Percentiles rank a stretch among this genome's conserved stretches.
These are phyloP conservation scores for Enteromius unitaeniatus DNA, from an alignment of 2,797 vertebrate species.

Conservation along the genomic window DNA sequence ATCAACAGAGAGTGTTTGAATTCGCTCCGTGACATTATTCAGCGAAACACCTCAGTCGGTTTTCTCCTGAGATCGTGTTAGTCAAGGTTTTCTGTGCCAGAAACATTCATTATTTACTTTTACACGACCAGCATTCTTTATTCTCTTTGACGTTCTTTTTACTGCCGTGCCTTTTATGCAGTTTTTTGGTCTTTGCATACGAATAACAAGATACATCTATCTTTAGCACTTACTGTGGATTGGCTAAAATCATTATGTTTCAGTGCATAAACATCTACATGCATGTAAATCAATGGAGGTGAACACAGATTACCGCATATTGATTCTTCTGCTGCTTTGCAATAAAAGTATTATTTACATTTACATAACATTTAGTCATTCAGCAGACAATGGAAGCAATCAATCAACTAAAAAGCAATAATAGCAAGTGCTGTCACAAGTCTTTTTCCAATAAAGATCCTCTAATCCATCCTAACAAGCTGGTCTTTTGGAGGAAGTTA, in stretches of 20 bases:
- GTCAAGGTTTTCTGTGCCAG: neutral
- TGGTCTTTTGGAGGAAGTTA: too few species aligned
- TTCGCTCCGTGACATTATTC: neutral
- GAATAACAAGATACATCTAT: neutral
- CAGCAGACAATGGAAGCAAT: too few species aligned
- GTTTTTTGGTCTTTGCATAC: neutral
- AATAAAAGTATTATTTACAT: neutral
- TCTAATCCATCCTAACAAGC: neutral
- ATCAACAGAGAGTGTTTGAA: slow-evolving; percentile 1
- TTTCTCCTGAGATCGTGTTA: slow-evolving; percentile 7
- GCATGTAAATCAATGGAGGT: neutral
- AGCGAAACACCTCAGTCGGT: neutral
- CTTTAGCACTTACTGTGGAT: neutral
- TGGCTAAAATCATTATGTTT: neutral
- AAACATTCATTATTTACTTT: neutral
- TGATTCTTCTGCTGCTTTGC: neutral
- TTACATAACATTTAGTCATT: too few species aligned
- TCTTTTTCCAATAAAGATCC: too few species aligned
- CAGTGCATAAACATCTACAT: neutral
- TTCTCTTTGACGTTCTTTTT: neutral
- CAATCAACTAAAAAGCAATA: too few species aligned
- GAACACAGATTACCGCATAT: neutral
- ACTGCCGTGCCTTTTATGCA: neutral
- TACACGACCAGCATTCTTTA: neutral
- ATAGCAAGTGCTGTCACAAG: too few species aligned